These are phyloP conservation scores for Drosophila burlai DNA, from an alignment of 1,140 invertebrate genomes.

Conservation along the genomic window DNA sequence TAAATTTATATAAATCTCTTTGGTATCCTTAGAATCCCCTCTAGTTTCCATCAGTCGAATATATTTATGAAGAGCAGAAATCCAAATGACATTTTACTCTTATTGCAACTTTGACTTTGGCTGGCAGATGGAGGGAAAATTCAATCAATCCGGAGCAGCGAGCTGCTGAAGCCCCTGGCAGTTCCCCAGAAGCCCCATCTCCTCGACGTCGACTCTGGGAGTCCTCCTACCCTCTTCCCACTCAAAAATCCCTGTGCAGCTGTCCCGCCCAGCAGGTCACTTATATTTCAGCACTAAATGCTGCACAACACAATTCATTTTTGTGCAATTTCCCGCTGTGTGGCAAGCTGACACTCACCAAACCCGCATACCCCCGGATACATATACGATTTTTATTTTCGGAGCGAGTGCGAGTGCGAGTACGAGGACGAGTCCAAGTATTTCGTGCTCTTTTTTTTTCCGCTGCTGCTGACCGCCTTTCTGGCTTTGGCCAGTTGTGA, in stretches of 20 bases:
- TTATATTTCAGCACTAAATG: slow-evolving; percentile 71
- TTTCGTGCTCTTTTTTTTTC: slow-evolving; percentile 18
- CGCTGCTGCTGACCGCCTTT: slow-evolving; percentile 64
- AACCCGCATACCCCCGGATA: slow-evolving; percentile 1
- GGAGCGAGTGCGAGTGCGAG: slow-evolving; percentile 2
- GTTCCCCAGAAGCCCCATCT: slow-evolving; percentile 9
- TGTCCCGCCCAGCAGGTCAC: slow-evolving; percentile 51
- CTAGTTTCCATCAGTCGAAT: neutral
- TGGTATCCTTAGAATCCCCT: neutral
- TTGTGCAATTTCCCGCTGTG: slow-evolving; percentile 76
- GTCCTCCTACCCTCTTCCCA: too few relatives aligned
- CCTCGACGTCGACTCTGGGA: neutral
- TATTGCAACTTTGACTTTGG: slow-evolving; percentile 3
- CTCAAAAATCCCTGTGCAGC: neutral
- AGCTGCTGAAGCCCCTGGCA: slow-evolving; percentile 29
- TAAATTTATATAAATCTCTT: neutral
- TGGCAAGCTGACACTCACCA: slow-evolving; percentile 48
- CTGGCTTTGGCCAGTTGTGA: slow-evolving; percentile 76
- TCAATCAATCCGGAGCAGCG: slow-evolving; percentile 32
- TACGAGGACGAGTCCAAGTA: slow-evolving; percentile 30
- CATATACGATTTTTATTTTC: slow-evolving; percentile 70
- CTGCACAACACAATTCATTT: slow-evolving; percentile 81
- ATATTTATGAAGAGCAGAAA: slow-evolving; percentile 4
- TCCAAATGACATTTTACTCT: slow-evolving; percentile 7
- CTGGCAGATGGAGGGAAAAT: slow-evolving; percentile 28